Base-by-base conservation (phyloP, 2,113 vertebrate species). In the Austrofundulus limnaeus region DNA sequence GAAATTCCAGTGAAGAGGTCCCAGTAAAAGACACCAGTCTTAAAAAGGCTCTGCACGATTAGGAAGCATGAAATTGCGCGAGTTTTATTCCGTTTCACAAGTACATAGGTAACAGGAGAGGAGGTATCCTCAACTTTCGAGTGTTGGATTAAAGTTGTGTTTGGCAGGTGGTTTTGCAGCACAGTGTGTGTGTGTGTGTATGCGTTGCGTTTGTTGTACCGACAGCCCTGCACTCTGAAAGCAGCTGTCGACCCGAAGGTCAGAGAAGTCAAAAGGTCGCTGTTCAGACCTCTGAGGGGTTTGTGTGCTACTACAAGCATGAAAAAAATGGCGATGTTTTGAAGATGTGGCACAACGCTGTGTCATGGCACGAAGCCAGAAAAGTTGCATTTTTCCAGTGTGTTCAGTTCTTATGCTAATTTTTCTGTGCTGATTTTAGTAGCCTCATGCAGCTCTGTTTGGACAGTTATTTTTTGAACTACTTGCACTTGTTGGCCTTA, bases 161-260 rank as follows among this genome's bases (percentile, higher is more conserved):
- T n/a, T 45, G 15, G 41, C 16, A 7, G 25, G 7, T 42, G n/a
- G 7, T 20, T 19, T 46, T 21, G 48, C 17, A 31, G 51, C 55
- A 52, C 69, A 75, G 48, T 67, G 5, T 45, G 43, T 20, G 43
- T 46, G 42, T 45, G 5, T 45, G 73, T 71, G 67, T 81, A 66
- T 82, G 51, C 73, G 75, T 80, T 56, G 10, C 66, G 46, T 84
- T 76, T 74, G 60, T 80, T 76, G 72, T 50, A 78, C 64, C 82
- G 78, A 84, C 85, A 87, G 78, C 70, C 28, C 60, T 14, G 75
- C 14, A 23, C 43, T 62, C 45, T 38, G 47, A 60, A 21, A 43
- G 75, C 88, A 90, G 83, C 83, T 89, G 85, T 59, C 39, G 47
- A 80, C 71, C 84, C 41, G 0, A 39, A 63, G 77, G 85, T 85